Evolutionary conservation across 2,888 invertebrate genomes (phyloP), one percentile per base, ranked within the genome.

Genomic region (Thecophora atra): DNA sequence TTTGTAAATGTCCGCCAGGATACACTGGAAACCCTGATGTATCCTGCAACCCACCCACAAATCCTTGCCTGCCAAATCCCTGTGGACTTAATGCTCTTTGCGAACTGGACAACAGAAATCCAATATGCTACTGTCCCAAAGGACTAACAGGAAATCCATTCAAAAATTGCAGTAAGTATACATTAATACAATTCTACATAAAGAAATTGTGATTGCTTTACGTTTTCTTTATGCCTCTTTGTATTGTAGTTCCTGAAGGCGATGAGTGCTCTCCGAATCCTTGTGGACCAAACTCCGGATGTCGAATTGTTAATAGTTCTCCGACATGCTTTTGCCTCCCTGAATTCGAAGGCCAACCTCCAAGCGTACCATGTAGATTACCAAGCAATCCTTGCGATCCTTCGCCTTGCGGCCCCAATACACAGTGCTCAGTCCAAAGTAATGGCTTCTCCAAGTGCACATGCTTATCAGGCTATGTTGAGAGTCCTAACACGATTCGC

Each of bases 71-170:
- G 75, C 94, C 94, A 28, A 95, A 93, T 86, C 95, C 95, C n/a
- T 96, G 95, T 80, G 96, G 96, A n/a, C 86, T 89, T 2, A 93
- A 93, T 81, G 95, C 96, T 1, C 87, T 93, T 76, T 97, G 96
- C 83, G 94, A 95, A 87, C 89, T 91, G 66, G 94, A 95, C 79
- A 91, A 92, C 79, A 95, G 94, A 67, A 93, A 92, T 84, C 95
- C 96, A 2, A 93, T 96, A 77, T 97, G 96, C 82, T 94, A 90
- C 87, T 96, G 96, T 82, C 95, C 95, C 0, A 94, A 93, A 85
- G 95, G 95, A 75, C 88, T 94, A 76, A 96, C 95, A 4, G 96
- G 96, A 85, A 95, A 96, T 89, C 96, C 96, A 58, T 95, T 95
- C 84, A 91, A 92, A 83, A 93, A 91, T 87, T 96, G 95, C 90